Evolutionary conservation across 2,797 vertebrate species (phyloP).

Genomic region (Poeciliopsis turneri): DNA sequence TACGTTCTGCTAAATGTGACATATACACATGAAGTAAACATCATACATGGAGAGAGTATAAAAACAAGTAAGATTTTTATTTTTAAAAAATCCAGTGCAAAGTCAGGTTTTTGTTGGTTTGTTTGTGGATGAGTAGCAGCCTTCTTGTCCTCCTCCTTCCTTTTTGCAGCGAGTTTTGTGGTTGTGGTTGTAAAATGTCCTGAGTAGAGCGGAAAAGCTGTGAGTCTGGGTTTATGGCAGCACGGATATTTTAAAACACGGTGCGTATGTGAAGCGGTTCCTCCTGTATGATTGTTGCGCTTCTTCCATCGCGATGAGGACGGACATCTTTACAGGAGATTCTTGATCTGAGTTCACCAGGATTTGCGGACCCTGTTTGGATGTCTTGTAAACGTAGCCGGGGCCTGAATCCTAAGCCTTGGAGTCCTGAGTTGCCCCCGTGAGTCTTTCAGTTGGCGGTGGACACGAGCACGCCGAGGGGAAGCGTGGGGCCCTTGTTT

Average conservation of each 20-base stretch:
- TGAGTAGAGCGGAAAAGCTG: constrained; percentile 52
- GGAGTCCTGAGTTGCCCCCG: constrained; percentile 59
- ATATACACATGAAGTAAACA: constrained; percentile 79
- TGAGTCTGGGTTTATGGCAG: constrained; percentile 3
- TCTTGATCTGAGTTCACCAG: not conserved
- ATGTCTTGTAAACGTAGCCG: constrained; percentile 32
- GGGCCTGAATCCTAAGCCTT: constrained; percentile 8
- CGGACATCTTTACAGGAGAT: constrained; percentile 5
- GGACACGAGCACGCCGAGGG: constrained; percentile 77
- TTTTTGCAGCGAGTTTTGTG: constrained; percentile 52
- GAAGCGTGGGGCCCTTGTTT: constrained; percentile 54
- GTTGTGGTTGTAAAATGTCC: constrained; percentile 73
- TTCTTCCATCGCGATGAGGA: not conserved
- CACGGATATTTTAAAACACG: not conserved
- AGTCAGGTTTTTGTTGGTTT: constrained; percentile 70
- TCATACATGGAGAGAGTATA: constrained; percentile 69
- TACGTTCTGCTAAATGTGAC: constrained; percentile 74
- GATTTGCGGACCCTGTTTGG: constrained; percentile 24
- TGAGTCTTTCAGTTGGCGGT: constrained; percentile 66
- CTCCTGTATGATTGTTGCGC: not conserved
- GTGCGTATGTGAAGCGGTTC: constrained; percentile 1
- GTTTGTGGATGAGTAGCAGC: constrained; percentile 78
- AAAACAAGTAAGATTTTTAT: constrained; percentile 65
- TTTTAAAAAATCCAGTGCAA: constrained; percentile 83
- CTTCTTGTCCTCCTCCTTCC: constrained; percentile 45